phyloP scores from a whole-genome alignment of 2,888 invertebrate genomes.

The Eubasilissa splendida region DNA sequence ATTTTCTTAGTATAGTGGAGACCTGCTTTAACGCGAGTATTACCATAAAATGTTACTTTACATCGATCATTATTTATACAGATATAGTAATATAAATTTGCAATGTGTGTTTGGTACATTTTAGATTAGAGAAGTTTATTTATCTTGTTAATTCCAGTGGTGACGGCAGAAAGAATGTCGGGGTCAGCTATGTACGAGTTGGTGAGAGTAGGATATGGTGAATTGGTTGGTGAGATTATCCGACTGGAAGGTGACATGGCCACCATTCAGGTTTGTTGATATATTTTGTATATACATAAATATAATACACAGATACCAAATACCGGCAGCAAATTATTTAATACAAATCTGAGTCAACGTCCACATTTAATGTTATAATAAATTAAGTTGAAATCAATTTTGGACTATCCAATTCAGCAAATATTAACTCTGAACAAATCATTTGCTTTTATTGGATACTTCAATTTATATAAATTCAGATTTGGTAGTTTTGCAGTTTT shows the following conservation, averaged over 20 bases:
- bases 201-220: conserved; percentile 98
- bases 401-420: no score
- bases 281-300: background rate
- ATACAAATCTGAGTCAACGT: background rate
- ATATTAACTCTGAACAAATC: no score
- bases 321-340: background rate
- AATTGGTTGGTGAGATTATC: conserved; percentile 99
- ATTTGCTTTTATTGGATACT: no score
- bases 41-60: no score
- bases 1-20: no score
- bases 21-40: no score
- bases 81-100: no score
- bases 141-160: conserved; percentile 78
- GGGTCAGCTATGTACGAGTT: conserved; percentile 99
- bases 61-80: no score
- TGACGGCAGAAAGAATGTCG: conserved; percentile 99
- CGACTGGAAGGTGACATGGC: conserved; percentile 99
- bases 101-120: no score
- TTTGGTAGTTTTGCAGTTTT: background rate
- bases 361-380: background rate
- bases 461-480: no score
- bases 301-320: background rate
- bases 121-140: background rate
- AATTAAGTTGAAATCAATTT: no score
- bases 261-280: conserved; percentile 91